These are phyloP conservation scores for Amblyornis subalaris DNA, from an alignment of 2,113 vertebrate genomes.

Conservation along the genomic window DNA sequence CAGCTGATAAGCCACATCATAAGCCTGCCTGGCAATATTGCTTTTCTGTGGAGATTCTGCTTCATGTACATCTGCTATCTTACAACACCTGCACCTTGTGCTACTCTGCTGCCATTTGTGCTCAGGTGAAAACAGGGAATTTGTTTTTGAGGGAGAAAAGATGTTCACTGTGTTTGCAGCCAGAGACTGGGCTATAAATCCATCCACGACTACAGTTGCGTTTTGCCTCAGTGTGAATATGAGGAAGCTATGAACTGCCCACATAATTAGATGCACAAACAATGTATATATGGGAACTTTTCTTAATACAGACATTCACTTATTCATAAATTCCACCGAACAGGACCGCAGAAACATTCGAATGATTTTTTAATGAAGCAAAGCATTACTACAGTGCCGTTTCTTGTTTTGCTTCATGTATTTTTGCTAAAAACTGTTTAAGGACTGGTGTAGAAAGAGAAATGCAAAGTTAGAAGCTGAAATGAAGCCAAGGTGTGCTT, in stretches of 20 bases:
- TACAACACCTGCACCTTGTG: not conserved
- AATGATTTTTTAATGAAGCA: not conserved
- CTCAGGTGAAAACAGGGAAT: not conserved
- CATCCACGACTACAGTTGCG: not conserved
- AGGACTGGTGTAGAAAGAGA: not conserved
- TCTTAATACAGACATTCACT: not conserved
- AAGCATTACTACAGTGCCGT: not conserved
- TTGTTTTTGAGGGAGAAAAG: not conserved
- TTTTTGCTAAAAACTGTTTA: not conserved
- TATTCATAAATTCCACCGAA: not conserved
- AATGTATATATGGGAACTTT: not conserved
- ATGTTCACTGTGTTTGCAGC: not conserved
- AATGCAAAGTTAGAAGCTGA: not conserved
- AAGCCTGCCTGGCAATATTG: not conserved
- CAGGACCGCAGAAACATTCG: not conserved
- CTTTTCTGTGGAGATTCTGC: not conserved
- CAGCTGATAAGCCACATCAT: not conserved
- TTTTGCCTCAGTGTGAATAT: not conserved
- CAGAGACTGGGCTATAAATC: not conserved
- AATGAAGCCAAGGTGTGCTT: not conserved
- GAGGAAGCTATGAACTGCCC: not conserved
- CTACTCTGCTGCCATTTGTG: not conserved
- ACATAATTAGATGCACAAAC: not conserved
- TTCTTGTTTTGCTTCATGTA: not conserved
- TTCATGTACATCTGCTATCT: fast-evolving